A percentile compares a stretch with the other conserved stretches of the same genome.
These are phyloP conservation scores for Bursaphelenchus mucronatus DNA, from an alignment of 1,140 invertebrate species.

Conservation along the genomic window DNA sequence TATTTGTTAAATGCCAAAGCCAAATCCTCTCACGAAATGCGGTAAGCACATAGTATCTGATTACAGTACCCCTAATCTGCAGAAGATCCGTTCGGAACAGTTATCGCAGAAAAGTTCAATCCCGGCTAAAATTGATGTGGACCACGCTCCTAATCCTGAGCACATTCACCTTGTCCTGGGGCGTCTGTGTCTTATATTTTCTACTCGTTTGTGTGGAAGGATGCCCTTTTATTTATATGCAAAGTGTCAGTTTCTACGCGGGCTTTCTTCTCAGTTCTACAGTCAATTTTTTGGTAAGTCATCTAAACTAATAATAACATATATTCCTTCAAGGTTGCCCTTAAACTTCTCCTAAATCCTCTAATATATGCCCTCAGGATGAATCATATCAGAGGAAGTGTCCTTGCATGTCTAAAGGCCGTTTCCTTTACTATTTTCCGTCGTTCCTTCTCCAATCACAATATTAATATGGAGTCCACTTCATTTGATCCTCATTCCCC, in stretches of 20 bases:
- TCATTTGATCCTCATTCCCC: too few relatives aligned
- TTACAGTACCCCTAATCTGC: constrained; percentile 4
- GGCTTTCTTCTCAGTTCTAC: constrained; percentile 42
- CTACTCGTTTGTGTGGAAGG: constrained; percentile 50
- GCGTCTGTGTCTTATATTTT: constrained; percentile 51
- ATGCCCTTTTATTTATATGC: constrained; percentile 42
- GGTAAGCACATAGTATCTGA: constrained; percentile 17
- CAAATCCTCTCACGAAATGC: constrained; percentile 33
- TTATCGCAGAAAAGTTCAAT: constrained; percentile 37
- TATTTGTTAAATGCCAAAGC: constrained; percentile 48
- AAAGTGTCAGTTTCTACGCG: constrained; percentile 38
- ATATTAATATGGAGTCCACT: too few relatives aligned
- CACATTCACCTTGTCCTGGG: constrained; percentile 51
- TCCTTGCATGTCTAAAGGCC: constrained; percentile 10
- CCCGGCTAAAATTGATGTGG: constrained; percentile 48
- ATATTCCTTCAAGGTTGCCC: constrained; percentile 39
- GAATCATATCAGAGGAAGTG: constrained; percentile 42
- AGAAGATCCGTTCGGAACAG: constrained; percentile 22
- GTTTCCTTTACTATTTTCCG: too few relatives aligned
- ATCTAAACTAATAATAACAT: not conserved
- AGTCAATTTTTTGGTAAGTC: constrained; percentile 42
- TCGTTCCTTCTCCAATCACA: too few relatives aligned
- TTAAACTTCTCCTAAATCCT: constrained; percentile 49
- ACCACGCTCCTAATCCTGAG: constrained; percentile 51
- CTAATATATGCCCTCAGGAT: constrained; percentile 52